These are phyloP conservation scores for Linnaemya vulpina DNA, from an alignment of 2,888 invertebrate species.

Conservation along the genomic window DNA sequence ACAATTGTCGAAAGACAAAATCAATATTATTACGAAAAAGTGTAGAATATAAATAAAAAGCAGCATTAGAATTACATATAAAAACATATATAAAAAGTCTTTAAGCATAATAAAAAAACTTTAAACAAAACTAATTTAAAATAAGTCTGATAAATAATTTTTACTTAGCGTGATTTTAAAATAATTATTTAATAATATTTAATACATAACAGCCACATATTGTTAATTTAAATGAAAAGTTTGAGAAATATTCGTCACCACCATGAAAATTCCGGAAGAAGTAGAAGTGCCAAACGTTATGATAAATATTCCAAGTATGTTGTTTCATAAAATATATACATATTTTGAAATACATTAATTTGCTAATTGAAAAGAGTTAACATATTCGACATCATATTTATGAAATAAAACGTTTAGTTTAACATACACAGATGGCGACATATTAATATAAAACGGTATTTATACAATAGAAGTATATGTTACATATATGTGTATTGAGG, in stretches of 20 bases:
- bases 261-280: constrained; percentile 77
- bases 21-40: constrained; percentile 11
- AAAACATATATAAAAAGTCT: background rate
- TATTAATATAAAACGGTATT: too few species aligned
- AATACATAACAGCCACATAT: background rate
- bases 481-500: too few species aligned
- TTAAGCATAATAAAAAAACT: background rate
- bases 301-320: constrained; percentile 73
- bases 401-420: too few species aligned
- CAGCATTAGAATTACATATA: background rate
- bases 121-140: constrained; percentile 7
- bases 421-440: too few species aligned
- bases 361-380: too few species aligned
- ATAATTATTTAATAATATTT: constrained; percentile 6
- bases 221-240: constrained; percentile 77
- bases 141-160: constrained; percentile 23
- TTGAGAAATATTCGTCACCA: constrained; percentile 76
- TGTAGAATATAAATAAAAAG: background rate
- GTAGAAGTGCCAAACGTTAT: constrained; percentile 76
- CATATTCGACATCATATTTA: too few species aligned
- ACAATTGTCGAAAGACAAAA: constrained; percentile 11
- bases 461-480: too few species aligned
- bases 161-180: constrained; percentile 2
- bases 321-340: background rate
- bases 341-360: too few species aligned